Base-by-base conservation (phyloP, 2,888 invertebrate species). In the Chrysolina americana region DNA sequence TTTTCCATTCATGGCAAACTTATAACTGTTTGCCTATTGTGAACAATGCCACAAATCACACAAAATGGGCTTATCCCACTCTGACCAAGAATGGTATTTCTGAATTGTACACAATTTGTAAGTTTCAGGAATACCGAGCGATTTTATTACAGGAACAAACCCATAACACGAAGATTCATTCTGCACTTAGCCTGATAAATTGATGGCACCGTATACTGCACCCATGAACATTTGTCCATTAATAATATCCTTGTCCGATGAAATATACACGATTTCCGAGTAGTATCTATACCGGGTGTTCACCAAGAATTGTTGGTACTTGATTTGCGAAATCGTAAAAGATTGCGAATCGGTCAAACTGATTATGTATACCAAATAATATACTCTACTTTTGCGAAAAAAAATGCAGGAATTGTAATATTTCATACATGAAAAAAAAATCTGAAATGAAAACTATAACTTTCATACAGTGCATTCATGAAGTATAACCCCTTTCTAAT, bases 191-290 rank as follows among this genome's bases (percentile, higher is more conserved):
- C 71, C 63, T 78, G 74, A 77, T 75, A 74, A 77, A 77, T 77
- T 65, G 68, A 70, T 72, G 74, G 66, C 63, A 74, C 73, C 68
- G 36, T n/a, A 65, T 78, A 76, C 77, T 78, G 75, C 77, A 75
- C 77, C 75, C 63, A 76, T 74, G 71, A n/a, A 47, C 47, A 73
- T 73, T 75, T 75, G 71, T 41, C 65, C 59, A 72, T 75, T 76
- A 74, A 76, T 76, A 71, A 77, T 77, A 70, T 28, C 41, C 62
- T 48, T 41, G 63, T 62, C 50, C 70, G 17, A 64, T 56, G 28
- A 44, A 70, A 68, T 74, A 70, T 74, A 65, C 50, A 68, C 68
- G 64, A 44, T 68, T 53, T 73, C 17, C 53, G 63, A 68, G 71
- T 65, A 48, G 17, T 63, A 23, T 48, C 41, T 23, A 68, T 73